Base-by-base conservation (phyloP, 2,113 vertebrate species). In the Hyla sarda region DNA sequence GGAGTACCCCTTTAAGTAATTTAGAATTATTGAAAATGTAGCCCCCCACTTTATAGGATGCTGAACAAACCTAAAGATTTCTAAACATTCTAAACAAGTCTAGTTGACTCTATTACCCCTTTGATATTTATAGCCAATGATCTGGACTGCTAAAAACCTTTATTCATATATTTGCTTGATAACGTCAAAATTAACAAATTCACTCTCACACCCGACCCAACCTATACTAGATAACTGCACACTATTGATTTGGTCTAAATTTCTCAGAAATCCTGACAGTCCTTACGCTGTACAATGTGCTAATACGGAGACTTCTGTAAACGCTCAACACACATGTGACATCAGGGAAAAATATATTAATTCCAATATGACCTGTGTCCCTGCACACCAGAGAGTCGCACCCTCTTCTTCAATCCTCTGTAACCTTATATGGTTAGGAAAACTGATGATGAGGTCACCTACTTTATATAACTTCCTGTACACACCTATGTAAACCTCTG, bases 401-500 rank as follows among this genome's bases (percentile, higher is more conserved):
- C 78, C 78, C 52, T 81, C 23, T 47, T 62, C 37, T 11, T 65
- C 56, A 62, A 4, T 32, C 16, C 17, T 47, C 14, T 47, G 12
- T 81, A 47, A 81, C 78, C 78, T 81, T 81, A 81, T 65, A 47
- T 81, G 37, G 78, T n/a, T 32, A 65, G 13, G 10, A 81, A 81
- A 81, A 41, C 56, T 65, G n/a, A n/a, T 65, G 34, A 25, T 47
- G 78, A 77, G 32, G 47, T 21, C 74, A 52, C 67, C 67, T 37
- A 5, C 62, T 30, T 32, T 67, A 32, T 67, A 37, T 34, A 37
- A 41, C 34, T 71, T 41, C 32, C 67, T 1, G 65, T 37, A 37
- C 67, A 71, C 67, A 71, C 67, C 67, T 4, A 1, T 34, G 21
- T 23, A 71, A 23, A 71, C 32, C 67, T 71, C 12, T 41, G 67